Base-by-base conservation (phyloP, 1,140 invertebrate genomes). In the Calephelis nemesis region DNA sequence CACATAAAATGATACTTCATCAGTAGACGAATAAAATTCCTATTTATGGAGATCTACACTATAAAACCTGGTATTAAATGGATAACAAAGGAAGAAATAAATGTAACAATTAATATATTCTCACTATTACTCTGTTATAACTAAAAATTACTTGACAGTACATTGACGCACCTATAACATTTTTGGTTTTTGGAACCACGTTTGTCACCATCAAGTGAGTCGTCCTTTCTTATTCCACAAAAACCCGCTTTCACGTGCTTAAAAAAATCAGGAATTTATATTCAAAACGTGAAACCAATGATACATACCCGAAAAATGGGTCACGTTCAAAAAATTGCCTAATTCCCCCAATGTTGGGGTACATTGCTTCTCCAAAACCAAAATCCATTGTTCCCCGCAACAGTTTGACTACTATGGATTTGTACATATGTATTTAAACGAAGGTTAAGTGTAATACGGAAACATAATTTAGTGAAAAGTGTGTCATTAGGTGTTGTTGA, bases 381-480 rank as follows among this genome's bases (percentile, higher is more conserved):
- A 88, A 88, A 79, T 89, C 81, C 88, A 91, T 91, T 62, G 73
- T 87, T 60, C 76, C 70, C 67, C 74, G 79, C 39, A 79, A 52
- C 12, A 79, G 40, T 71, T 73, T 76, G 58, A 70, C 63, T 54
- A 62, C 68, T 47, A 49, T 72, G 47, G 58, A 71, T 70, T 73
- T 52, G 72, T 73, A 73, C 81, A 83, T 83, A 76, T 68, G 77
- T 78, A 30, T 30, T 72, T 58, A 73, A 50, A 13, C 64, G 73
- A 66, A 68, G 42, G 4, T 65, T 67, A 15, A 73, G 63, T 68
- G 13, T 67, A 48, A 65, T 60, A 77, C 48, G 65, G 69, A 71
- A 62, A 68, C 74, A 77, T 74, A 79, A 77, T 82, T 80, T 75
- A 62, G 76, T 75, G 65, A 68, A 77, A 81, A 70, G 70, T 82